These are phyloP conservation scores for Panagrolaimus sp. DNA, from an alignment of 1,140 invertebrate genomes.

Conservation along the genomic window DNA sequence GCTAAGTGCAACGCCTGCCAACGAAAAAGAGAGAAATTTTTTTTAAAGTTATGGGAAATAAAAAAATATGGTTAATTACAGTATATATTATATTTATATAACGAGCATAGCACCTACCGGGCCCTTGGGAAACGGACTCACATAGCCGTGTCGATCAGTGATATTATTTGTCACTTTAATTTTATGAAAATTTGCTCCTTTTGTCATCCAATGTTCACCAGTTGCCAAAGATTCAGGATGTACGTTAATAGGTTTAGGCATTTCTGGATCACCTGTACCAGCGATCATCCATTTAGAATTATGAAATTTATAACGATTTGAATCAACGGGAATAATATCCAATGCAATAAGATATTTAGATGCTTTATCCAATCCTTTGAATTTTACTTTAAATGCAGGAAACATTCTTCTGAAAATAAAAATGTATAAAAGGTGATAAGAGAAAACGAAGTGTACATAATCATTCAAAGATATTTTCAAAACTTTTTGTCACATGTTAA, in stretches of 20 bases:
- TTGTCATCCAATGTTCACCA: conserved; percentile 96
- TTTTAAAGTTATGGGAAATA: too few species aligned
- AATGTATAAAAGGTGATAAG: too few species aligned
- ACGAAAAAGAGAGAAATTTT: background rate
- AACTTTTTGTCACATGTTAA: conserved; percentile 12
- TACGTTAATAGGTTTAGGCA: conserved; percentile 77
- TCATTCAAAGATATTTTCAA: background rate
- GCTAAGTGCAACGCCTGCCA: conserved; percentile 12
- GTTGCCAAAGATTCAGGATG: conserved; percentile 94
- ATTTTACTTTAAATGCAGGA: conserved; percentile 80
- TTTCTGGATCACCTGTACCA: conserved; percentile 74
- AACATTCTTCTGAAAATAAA: conserved; percentile 77
- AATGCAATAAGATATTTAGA: conserved; percentile 68
- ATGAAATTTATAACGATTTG: conserved; percentile 95
- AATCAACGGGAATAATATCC: conserved; percentile 72
- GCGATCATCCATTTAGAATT: conserved; percentile 65
- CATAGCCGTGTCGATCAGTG: conserved; percentile 94
- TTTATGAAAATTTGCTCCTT: conserved; percentile 93
- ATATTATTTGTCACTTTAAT: conserved; percentile 97
- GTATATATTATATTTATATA: conserved; percentile 1
- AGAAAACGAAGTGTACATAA: background rate
- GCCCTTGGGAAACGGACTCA: conserved; percentile 64
- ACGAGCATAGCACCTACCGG: conserved; percentile 15
- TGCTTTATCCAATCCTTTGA: conserved; percentile 80
- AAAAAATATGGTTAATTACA: conserved; percentile 12